Conservation (phyloP, 1,140 invertebrate species). For the Bombus confusus region DNA sequence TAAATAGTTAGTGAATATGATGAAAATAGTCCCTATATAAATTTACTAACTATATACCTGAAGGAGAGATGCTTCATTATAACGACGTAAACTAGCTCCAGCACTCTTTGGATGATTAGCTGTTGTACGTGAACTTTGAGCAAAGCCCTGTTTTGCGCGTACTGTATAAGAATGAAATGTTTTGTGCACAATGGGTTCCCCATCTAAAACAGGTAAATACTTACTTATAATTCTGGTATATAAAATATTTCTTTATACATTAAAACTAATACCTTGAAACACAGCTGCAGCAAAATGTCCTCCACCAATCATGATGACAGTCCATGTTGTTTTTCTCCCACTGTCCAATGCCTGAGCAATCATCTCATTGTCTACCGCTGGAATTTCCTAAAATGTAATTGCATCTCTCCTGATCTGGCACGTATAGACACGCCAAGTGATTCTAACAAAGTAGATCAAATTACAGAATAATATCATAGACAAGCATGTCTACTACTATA, state of each 20-base stretch:
- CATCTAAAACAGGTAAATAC: conserved; percentile 74
- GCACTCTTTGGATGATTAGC: conserved; percentile 88
- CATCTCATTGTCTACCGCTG: conserved; percentile 80
- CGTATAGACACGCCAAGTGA: conserved; percentile 61
- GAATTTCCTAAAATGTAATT: conserved; percentile 81
- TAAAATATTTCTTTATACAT: background rate
- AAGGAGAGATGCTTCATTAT: conserved; percentile 88
- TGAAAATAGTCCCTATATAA: background rate
- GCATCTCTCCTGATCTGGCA: conserved; percentile 77
- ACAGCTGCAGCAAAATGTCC: conserved; percentile 94
- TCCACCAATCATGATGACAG: conserved; percentile 91
- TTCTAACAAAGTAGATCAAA: conserved; percentile 65
- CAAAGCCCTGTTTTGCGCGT: conserved; percentile 91
- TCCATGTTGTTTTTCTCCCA: conserved; percentile 84
- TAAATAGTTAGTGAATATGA: background rate
- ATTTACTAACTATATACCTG: conserved; percentile 81
- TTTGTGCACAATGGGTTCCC: conserved; percentile 88
- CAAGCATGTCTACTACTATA: conserved; percentile 37
- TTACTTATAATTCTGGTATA: background rate
- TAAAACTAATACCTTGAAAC: conserved; percentile 85
- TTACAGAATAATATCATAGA: conserved; percentile 53
- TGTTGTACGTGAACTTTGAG: conserved; percentile 86
- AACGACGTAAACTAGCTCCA: conserved; percentile 90
- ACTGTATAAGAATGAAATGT: conserved; percentile 95
- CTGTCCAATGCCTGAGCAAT: conserved; percentile 78